These are phyloP conservation scores for Stichodactyla helianthus DNA, from an alignment of 64 coral and sea anemone species.

Conservation along the genomic window DNA sequence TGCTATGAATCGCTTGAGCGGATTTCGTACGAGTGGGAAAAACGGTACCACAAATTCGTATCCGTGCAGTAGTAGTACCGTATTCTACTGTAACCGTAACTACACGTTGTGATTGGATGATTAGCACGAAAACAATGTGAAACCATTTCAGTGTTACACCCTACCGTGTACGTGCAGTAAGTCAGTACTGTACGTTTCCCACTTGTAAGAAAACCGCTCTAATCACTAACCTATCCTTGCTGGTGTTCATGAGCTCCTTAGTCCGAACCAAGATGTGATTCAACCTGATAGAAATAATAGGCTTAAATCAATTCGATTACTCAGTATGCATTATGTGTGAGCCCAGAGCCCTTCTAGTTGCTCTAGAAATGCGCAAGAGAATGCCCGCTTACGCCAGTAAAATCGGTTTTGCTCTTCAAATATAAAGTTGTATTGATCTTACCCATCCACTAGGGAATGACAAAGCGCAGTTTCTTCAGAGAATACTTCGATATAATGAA, in stretches of 20 bases:
- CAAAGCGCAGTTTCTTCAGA: slow-evolving; percentile 63
- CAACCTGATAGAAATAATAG: background rate
- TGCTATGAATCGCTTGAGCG: background rate
- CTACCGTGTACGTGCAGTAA: too few species aligned
- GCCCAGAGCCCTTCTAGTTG: too few species aligned
- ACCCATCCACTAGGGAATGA: slow-evolving; percentile 77
- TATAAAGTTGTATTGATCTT: background rate
- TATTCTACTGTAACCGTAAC: background rate
- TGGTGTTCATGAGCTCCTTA: background rate
- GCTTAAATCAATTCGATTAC: background rate
- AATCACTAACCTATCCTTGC: background rate
- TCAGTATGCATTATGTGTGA: background rate
- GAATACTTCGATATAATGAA: slow-evolving; percentile 70
- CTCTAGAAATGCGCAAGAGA: too few species aligned
- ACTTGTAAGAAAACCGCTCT: too few species aligned
- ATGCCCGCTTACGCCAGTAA: background rate
- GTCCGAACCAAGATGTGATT: slow-evolving; percentile 3
- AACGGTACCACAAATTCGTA: background rate
- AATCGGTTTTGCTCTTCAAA: background rate
- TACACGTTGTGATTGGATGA: background rate
- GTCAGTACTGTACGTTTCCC: too few species aligned
- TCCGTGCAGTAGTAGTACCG: too few species aligned
- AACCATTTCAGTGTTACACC: too few species aligned
- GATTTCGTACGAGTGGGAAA: background rate
- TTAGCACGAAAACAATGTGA: background rate